phyloP scores from a whole-genome alignment of 2,888 invertebrate genomes.

The Leistus spinibarbis region DNA sequence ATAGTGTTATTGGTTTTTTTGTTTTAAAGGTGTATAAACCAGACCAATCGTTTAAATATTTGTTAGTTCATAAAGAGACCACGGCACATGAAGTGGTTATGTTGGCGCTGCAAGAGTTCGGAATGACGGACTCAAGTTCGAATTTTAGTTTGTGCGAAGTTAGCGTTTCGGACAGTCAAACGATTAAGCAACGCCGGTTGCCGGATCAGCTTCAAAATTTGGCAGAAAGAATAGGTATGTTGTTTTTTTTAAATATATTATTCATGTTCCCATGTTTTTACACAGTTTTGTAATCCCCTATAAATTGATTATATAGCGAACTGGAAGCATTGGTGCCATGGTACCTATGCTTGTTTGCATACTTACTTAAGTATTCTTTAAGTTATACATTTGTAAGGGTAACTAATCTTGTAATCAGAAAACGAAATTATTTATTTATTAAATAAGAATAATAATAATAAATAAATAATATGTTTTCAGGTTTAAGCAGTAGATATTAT shows the following conservation, averaged over 20 bases:
- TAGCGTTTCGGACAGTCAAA: slow-evolving; percentile 92
- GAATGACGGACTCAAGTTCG: slow-evolving; percentile 92
- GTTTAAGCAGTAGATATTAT: slow-evolving; percentile 89
- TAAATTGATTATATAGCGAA: too few species aligned
- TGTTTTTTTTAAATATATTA: not conserved
- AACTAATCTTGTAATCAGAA: too few species aligned
- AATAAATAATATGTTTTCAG: slow-evolving; percentile 41
- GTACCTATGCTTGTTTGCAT: too few species aligned
- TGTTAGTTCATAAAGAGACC: slow-evolving; percentile 93
- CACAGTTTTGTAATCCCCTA: too few species aligned
- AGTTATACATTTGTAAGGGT: too few species aligned
- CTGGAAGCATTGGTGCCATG: too few species aligned
- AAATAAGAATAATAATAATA: too few species aligned
- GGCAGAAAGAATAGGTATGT: slow-evolving; percentile 84
- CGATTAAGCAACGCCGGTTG: slow-evolving; percentile 93
- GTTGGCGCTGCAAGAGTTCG: slow-evolving; percentile 95
- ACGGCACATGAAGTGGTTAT: slow-evolving; percentile 93
- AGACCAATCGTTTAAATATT: slow-evolving; percentile 97
- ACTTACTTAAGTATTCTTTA: too few species aligned
- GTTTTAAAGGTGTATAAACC: slow-evolving; percentile 77
- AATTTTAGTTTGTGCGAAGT: slow-evolving; percentile 96
- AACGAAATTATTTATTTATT: too few species aligned
- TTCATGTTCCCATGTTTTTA: not conserved
- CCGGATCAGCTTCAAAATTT: slow-evolving; percentile 95
- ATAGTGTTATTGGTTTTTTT: not conserved